Conservation (phyloP, 2,113 vertebrate genomes). For the Tamias sibiricus region DNA sequence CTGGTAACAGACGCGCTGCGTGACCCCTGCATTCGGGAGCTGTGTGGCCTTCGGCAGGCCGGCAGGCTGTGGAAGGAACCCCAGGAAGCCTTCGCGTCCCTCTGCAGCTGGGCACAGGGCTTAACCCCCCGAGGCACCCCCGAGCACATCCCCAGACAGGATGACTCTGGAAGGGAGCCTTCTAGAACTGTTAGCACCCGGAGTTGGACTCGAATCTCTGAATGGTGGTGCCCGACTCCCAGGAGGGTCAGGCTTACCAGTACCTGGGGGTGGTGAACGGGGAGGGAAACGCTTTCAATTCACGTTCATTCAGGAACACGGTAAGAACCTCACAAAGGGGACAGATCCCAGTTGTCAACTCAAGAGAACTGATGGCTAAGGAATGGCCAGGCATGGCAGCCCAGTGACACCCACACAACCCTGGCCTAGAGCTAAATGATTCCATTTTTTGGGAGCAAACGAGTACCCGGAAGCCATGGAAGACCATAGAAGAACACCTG, state of each 20-base stretch:
- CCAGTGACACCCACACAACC: fast-evolving
- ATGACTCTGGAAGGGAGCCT: not conserved
- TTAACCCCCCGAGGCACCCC: fast-evolving
- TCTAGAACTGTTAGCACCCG: not conserved
- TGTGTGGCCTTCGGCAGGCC: no score
- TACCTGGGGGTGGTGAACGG: not conserved
- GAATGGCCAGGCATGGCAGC: not conserved
- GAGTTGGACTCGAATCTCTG: not conserved
- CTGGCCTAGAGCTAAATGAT: not conserved
- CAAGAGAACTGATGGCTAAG: not conserved
- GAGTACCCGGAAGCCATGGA: no score
- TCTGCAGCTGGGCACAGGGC: not conserved
- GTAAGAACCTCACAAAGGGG: not conserved
- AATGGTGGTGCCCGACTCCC: not conserved
- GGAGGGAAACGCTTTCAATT: not conserved
- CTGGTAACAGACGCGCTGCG: not conserved
- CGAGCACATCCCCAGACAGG: not conserved
- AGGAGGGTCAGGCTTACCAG: not conserved
- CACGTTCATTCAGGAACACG: not conserved
- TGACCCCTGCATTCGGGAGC: not conserved
- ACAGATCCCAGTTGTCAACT: not conserved
- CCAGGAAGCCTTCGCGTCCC: not conserved
- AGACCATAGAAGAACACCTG: not conserved
- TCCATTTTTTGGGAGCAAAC: not conserved
- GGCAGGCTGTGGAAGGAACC: not conserved